Conservation (phyloP, 2,888 invertebrate genomes). For the Phengaris alcon region DNA sequence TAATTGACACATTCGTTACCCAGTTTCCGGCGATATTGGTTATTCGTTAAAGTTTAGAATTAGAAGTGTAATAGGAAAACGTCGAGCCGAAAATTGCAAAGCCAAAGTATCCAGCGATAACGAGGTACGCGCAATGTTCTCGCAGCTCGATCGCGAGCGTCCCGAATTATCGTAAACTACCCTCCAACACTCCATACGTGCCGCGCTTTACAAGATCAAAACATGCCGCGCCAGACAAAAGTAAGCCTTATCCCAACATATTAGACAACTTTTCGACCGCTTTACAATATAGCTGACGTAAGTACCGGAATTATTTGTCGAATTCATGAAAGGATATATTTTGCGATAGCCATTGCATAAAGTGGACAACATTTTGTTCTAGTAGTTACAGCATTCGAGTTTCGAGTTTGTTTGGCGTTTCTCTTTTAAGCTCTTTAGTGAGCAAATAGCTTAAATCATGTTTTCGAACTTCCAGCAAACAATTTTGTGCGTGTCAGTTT, state of each 20-base stretch:
- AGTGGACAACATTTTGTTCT: slow-evolving; percentile 44
- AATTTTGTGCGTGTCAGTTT: background rate
- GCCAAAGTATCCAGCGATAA: slow-evolving; percentile 24
- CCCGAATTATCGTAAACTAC: slow-evolving; percentile 49
- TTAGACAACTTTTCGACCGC: slow-evolving; percentile 26
- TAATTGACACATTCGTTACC: background rate
- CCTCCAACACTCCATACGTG: slow-evolving; percentile 39
- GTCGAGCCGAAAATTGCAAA: slow-evolving; percentile 21
- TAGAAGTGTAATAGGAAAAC: slow-evolving; percentile 20
- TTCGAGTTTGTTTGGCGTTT: slow-evolving; percentile 36
- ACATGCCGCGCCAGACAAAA: slow-evolving; percentile 30
- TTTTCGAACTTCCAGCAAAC: background rate
- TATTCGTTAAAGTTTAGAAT: slow-evolving; percentile 1
- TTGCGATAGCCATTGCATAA: slow-evolving; percentile 42
- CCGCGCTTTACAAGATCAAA: slow-evolving; percentile 35
- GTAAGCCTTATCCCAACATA: slow-evolving; percentile 30
- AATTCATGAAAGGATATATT: slow-evolving; percentile 45
- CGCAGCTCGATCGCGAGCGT: slow-evolving; percentile 41
- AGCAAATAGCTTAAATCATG: slow-evolving; percentile 26
- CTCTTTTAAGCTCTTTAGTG: slow-evolving; percentile 25
- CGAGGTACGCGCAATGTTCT: slow-evolving; percentile 32
- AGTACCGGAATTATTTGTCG: slow-evolving; percentile 45
- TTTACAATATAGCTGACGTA: slow-evolving; percentile 32
- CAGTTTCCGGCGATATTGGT: background rate
- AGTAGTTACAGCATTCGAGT: slow-evolving; percentile 37